These are phyloP conservation scores for Cheilosia vulpina DNA, from an alignment of 2,888 invertebrate genomes.

Conservation along the genomic window DNA sequence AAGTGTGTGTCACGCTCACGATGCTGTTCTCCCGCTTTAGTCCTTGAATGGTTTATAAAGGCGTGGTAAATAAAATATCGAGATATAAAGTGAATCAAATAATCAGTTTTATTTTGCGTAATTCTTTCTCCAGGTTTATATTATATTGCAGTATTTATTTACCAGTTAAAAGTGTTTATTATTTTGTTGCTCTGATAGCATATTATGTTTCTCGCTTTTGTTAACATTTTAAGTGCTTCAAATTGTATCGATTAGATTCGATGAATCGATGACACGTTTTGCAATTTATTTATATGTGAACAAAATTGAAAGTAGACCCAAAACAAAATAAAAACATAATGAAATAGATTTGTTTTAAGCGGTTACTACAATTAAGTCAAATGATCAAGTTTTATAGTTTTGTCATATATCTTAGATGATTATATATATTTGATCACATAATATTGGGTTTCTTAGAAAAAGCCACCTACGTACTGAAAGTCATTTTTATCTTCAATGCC, in stretches of 20 bases:
- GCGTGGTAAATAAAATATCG: slow-evolving; percentile 41
- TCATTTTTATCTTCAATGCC: too few relatives aligned
- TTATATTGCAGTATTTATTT: slow-evolving; percentile 13
- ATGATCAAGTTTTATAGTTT: too few relatives aligned
- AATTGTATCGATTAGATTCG: slow-evolving; percentile 36
- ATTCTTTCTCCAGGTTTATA: slow-evolving; percentile 17
- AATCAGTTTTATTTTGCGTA: slow-evolving; percentile 71
- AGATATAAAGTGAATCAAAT: slow-evolving; percentile 69
- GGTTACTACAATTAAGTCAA: too few relatives aligned
- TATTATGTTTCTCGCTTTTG: slow-evolving; percentile 17
- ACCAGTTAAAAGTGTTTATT: slow-evolving; percentile 3
- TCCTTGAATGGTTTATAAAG: slow-evolving; percentile 47
- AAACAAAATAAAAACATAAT: too few relatives aligned
- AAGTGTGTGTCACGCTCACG: slow-evolving; percentile 16
- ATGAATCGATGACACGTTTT: neutral
- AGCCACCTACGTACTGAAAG: too few relatives aligned
- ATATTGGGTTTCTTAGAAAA: too few relatives aligned
- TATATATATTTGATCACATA: too few relatives aligned
- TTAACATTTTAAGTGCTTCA: slow-evolving; percentile 45
- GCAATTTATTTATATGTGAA: too few relatives aligned
- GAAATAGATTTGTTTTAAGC: too few relatives aligned
- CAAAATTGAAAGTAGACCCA: too few relatives aligned
- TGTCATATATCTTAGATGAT: too few relatives aligned
- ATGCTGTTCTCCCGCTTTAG: slow-evolving; percentile 34
- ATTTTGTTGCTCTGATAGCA: too few relatives aligned